Evolutionary conservation across 2,797 vertebrate species (phyloP), one percentile per base, ranked within the genome.

Genomic region (Danio kyathit): DNA sequence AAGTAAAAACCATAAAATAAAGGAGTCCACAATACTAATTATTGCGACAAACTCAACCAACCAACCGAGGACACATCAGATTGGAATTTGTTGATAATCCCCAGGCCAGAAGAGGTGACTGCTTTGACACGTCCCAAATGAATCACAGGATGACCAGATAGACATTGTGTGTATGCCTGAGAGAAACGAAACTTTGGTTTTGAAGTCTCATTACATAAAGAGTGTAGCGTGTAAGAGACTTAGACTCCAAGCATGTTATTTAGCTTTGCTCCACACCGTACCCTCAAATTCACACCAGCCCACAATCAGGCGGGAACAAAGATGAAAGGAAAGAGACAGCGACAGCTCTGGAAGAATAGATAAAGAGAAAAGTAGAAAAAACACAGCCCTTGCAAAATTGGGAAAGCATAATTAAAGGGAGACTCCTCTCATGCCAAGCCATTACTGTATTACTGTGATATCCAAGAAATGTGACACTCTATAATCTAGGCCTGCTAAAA

Each of bases 381-480:
- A 81, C 49, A 66, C 19, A 69, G 72, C 81, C 49, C 43, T 61
- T 77, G 69, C 82, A 86, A 90, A 92, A 90, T 87, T 86, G 90
- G 61, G 60, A 43, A 79, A 75, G 84, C 87, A 91, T 93, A 93
- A 95, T 94, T 93, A 94, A 88, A 94, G 90, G 92, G 91, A 90
- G 87, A 81, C 86, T 88, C 81, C 72, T 90, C 88, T 91, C 90
- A 85, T 92, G 90, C 87, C 87, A 88, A 86, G 87, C 76, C 86
- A 92, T 92, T 91, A 90, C 89, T 88, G 89, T 90, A 90, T 90
- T 92, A 88, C 87, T 90, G 87, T 91, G 91, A 93, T 93, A 92
- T 89, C 87, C 84, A 85, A 88, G 86, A 88, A 89, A 89, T 83
- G 57, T 57, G 84, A 76, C 77, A 84, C 76, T 89, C 92, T 93